Base-by-base conservation (phyloP, 2,113 vertebrate species). In the Lucifuga dentata region DNA sequence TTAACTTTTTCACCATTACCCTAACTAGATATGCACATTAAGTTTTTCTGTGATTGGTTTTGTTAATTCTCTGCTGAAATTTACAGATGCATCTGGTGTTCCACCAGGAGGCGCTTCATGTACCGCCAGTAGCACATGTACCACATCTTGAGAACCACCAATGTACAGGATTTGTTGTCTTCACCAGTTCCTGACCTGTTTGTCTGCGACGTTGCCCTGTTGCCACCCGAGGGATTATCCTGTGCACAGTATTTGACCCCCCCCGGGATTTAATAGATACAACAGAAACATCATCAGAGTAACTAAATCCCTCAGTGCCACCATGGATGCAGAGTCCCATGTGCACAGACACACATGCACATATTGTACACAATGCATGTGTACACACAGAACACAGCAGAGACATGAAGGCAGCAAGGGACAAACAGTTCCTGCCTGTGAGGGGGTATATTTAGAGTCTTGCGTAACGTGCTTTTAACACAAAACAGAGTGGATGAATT, bases 391-490 rank as follows among this genome's bases (percentile, higher is more conserved):
- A 13, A 39, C 35, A 40, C 53, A 23, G 3, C 26, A 29, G 3
- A 79, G 65, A 82, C 58, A 33, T 77, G 63, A 68, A 88, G 66
- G 71, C 84, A 83, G 59, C 6, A 23, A 59, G 79, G 82, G 87
- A 90, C 86, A 87, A 71, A 56, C 7, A 11, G 57, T 83, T 83
- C 55, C 72, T 69, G 74, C 68, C 77, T 75, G 64, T 64, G 36
- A 79, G 80, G 84, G 68, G 73, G 79, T 81, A 89, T 88, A 90
- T 90, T 90, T 91, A 90, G 88, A 84, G 69, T 76, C 72, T 93
- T 93, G 89, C 73, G 73, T 91, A 93, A 93, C 84, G 74, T 88
- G 86, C 90, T 92, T 91, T 92, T 90, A 89, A 88, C 84, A 91
- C 85, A 89, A 85, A 84, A 87, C 68, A 81, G 78, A 89, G 80